phyloP scores from a whole-genome alignment of 2,888 invertebrate genomes.

The Anagyrus pseudococci region DNA sequence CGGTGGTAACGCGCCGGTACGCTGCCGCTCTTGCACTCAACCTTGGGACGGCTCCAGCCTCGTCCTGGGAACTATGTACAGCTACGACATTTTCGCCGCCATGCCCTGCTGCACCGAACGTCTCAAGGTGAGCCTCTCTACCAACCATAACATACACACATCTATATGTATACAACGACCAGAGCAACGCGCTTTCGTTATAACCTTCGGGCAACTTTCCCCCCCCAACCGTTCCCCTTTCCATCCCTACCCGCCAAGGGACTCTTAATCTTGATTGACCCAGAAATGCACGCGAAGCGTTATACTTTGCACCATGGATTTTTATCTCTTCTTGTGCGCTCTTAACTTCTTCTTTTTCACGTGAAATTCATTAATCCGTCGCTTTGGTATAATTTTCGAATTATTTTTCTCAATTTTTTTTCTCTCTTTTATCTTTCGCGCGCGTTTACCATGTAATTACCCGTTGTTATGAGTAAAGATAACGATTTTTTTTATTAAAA shows the following conservation, averaged over 20 bases:
- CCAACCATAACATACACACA: background rate
- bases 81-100: constrained; percentile 97
- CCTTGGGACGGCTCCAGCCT: constrained; percentile 94
- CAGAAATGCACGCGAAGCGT: background rate
- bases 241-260: background rate
- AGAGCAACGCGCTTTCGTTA: too few relatives aligned
- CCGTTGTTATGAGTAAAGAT: too few relatives aligned
- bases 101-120: constrained; percentile 95
- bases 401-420: background rate
- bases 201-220: too few relatives aligned
- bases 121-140: constrained; percentile 72
- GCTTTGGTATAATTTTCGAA: too few relatives aligned
- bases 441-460: too few relatives aligned
- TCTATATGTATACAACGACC: background rate
- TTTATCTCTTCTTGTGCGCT: too few relatives aligned
- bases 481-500: too few relatives aligned
- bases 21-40: constrained; percentile 84
- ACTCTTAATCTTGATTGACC: constrained; percentile 18
- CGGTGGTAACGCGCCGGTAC: constrained; percentile 70
- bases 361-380: too few relatives aligned
- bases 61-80: constrained; percentile 96
- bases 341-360: too few relatives aligned
- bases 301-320: too few relatives aligned
- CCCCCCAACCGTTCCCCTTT: background rate
- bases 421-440: too few relatives aligned